phyloP scores from a whole-genome alignment of 2,888 invertebrate genomes.

The Protodeltote pygarga region DNA sequence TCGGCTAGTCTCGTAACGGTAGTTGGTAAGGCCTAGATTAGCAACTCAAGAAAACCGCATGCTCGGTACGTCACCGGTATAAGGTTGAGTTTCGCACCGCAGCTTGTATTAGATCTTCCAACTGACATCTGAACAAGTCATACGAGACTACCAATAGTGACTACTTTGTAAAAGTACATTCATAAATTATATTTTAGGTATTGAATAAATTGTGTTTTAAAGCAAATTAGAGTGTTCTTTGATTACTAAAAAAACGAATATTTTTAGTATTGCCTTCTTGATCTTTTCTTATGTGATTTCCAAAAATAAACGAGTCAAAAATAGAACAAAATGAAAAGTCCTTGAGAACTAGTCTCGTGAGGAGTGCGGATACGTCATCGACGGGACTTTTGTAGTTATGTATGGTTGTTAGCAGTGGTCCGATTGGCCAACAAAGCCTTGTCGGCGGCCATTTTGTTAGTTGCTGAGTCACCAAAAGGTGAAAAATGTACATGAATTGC shows the following conservation, averaged over 20 bases:
- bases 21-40: constrained; percentile 62
- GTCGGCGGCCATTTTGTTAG: constrained; percentile 89
- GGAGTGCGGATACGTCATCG: constrained; percentile 82
- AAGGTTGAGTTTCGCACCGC: constrained; percentile 60
- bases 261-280: constrained; percentile 2
- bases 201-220: constrained; percentile 13
- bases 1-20: constrained; percentile 82
- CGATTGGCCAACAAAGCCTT: constrained; percentile 84
- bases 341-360: constrained; percentile 85
- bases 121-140: constrained; percentile 52
- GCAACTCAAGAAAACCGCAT: constrained; percentile 25
- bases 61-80: constrained; percentile 41
- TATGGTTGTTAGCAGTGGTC: constrained; percentile 68
- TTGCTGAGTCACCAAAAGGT: constrained; percentile 88
- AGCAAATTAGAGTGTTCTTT: not conserved
- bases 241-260: constrained; percentile 14
- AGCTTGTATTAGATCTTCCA: constrained; percentile 36
- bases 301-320: constrained; percentile 66
- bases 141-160: constrained; percentile 81
- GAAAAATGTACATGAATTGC: constrained; percentile 88
- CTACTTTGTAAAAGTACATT: constrained; percentile 84
- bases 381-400: constrained; percentile 78
- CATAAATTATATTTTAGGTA: constrained; percentile 77
- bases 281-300: constrained; percentile 33
- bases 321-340: constrained; percentile 81